Percentiles rank a stretch among this genome's conserved stretches.
These are phyloP conservation scores for Pandemis cinnamomeana DNA, from an alignment of 2,888 invertebrate species.

Conservation along the genomic window DNA sequence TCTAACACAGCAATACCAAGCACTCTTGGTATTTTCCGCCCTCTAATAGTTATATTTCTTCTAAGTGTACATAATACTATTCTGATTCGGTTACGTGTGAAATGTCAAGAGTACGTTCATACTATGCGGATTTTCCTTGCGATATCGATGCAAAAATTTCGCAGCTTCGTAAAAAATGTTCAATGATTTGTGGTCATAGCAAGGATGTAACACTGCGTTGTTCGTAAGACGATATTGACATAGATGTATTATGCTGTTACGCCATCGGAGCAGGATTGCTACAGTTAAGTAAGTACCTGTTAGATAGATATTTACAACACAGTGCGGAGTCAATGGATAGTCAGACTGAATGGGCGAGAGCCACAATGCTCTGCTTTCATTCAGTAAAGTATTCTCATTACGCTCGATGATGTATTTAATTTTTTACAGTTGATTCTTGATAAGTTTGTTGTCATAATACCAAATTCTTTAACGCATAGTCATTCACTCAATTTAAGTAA, in stretches of 20 bases:
- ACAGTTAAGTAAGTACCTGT: constrained; percentile 22
- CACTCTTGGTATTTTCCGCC: too few species aligned
- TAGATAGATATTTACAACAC: constrained; percentile 29
- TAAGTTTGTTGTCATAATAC: not conserved
- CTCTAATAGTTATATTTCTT: too few species aligned
- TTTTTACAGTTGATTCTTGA: constrained; percentile 16
- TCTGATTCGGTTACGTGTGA: not conserved
- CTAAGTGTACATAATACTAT: not conserved
- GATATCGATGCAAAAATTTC: not conserved
- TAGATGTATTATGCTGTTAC: constrained; percentile 16
- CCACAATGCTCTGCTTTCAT: constrained; percentile 22
- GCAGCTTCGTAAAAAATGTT: not conserved
- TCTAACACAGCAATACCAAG: too few species aligned
- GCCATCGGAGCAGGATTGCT: constrained; percentile 28
- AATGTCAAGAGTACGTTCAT: not conserved
- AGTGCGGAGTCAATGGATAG: constrained; percentile 28
- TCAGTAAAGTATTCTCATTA: constrained; percentile 30
- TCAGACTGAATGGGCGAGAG: constrained; percentile 21
- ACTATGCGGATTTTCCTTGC: not conserved
- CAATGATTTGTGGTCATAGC: not conserved
- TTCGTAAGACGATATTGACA: constrained; percentile 23
- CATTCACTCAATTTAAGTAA: not conserved
- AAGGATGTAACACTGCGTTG: constrained; percentile 7
- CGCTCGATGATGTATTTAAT: constrained; percentile 5
- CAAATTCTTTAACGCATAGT: not conserved